Evolutionary conservation across 2,888 invertebrate genomes (phyloP), one percentile per base, ranked within the genome.

Genomic region (Diachrysia chrysitis): DNA sequence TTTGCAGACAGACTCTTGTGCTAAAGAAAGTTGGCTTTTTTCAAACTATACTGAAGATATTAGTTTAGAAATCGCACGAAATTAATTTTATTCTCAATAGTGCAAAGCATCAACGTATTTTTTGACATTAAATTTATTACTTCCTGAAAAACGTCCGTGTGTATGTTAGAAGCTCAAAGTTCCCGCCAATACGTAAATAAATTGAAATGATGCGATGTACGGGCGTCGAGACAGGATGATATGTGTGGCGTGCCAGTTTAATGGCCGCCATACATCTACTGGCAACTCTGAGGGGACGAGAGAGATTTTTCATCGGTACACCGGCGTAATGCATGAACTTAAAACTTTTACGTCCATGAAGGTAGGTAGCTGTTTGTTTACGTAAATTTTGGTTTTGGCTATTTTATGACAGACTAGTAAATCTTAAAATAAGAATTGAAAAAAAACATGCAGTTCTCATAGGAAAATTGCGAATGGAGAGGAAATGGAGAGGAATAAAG

Each of bases 231-330:
- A 72, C 75, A 63, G 76, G 66, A 77, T 82, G 85, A 85, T 85
- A 77, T 82, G 84, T 84, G 84, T 80, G 84, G 84, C 84, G 78
- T 82, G 77, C 73, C 76, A 57, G 53, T 68, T 74, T 82, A 82
- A 82, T 82, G 84, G 78, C 48, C 9, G 62, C 69, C 63, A 83
- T 85, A 66, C 73, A 78, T 85, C 81, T 79, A 71, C 62, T 58
- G 68, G 59, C 65, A 69, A 78, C 71, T 62, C 61, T 21, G 61
- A 79, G 82, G 75, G 82, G 76, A 73, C 79, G 42, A 66, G 63
- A 71, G 78, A 67, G 72, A 80, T 80, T 78, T 78, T 82, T 83
- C 83, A 82, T 77, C 77, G 77, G 63, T 71, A 76, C 79, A 74
- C 76, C 57, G 68, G 58, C 56, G 70, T 81, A 69, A 69, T 76